Percentiles rank a stretch among this genome's conserved stretches.
These are phyloP conservation scores for Neodiprion fabricii DNA, from an alignment of 1,140 invertebrate genomes.

Conservation along the genomic window DNA sequence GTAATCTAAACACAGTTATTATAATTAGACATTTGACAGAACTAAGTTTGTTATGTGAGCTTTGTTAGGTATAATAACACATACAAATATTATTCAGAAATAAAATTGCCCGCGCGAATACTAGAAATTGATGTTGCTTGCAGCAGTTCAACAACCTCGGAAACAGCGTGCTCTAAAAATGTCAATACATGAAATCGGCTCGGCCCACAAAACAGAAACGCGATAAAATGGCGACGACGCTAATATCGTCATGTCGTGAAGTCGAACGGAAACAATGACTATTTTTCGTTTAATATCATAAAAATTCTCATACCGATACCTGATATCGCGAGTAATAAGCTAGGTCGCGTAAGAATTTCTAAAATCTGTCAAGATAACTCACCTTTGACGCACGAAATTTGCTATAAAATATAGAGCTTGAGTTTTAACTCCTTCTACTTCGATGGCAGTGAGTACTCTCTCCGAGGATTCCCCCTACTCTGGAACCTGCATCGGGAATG, in stretches of 20 bases:
- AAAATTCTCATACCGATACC: background rate
- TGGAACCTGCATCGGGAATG: slow-evolving; percentile 27
- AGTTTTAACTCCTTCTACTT: slow-evolving; percentile 27
- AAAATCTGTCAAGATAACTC: slow-evolving; percentile 12
- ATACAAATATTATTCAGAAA: too few species aligned
- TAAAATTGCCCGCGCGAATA: too few species aligned
- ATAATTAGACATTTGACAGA: too few species aligned
- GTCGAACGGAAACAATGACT: slow-evolving; percentile 3
- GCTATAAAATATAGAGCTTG: slow-evolving; percentile 22
- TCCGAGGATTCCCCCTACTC: background rate
- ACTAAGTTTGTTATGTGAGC: too few species aligned
- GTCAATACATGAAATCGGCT: slow-evolving; percentile 2
- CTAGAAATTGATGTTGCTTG: background rate
- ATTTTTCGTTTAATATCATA: background rate
- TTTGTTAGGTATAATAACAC: too few species aligned
- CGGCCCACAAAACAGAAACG: background rate
- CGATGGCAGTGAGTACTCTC: slow-evolving; percentile 33
- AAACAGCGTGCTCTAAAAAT: slow-evolving; percentile 4
- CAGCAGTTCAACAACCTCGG: background rate
- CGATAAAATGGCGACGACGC: slow-evolving; percentile 1
- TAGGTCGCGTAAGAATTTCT: background rate
- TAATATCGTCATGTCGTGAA: slow-evolving; percentile 16
- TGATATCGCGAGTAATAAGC: background rate
- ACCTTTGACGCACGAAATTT: slow-evolving; percentile 21
- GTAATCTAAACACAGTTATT: too few species aligned